A percentile compares a stretch with the other conserved stretches of the same genome.
phyloP scores from a whole-genome alignment of 2,113 vertebrate species.

The Rynchops niger region DNA sequence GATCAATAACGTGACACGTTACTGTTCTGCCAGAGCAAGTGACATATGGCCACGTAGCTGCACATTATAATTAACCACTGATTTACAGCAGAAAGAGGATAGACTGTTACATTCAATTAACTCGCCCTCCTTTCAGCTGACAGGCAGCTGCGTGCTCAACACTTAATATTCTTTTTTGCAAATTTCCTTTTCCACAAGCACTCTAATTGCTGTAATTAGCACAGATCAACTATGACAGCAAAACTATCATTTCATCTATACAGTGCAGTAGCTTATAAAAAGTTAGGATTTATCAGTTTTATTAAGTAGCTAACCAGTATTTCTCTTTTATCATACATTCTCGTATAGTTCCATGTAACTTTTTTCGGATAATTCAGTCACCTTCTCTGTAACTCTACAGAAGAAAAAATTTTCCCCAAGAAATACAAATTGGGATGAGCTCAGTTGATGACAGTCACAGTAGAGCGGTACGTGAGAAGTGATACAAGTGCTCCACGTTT shows the following conservation, averaged over 20 bases:
- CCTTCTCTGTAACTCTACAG: not conserved
- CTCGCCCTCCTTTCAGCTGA: not conserved
- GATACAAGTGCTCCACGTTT: not conserved
- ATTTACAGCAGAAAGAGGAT: slow-evolving; percentile 16
- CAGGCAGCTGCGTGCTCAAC: slow-evolving; percentile 1
- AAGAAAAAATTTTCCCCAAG: not conserved
- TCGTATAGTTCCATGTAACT: not conserved
- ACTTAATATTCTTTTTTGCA: not conserved
- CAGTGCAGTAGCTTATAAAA: not conserved
- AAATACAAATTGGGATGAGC: not conserved
- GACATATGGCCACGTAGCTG: slow-evolving; percentile 5
- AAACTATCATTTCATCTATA: slow-evolving; percentile 1
- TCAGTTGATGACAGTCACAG: not conserved
- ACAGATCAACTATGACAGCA: slow-evolving; percentile 28
- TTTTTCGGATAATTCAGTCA: not conserved
- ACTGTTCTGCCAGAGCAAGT: slow-evolving; percentile 1
- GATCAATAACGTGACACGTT: not conserved
- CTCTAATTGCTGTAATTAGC: slow-evolving; percentile 38
- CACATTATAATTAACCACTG: slow-evolving; percentile 40
- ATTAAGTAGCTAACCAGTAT: not conserved
- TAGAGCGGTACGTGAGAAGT: not conserved
- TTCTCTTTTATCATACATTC: not conserved
- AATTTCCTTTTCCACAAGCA: slow-evolving; percentile 24
- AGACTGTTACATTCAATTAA: slow-evolving; percentile 44
- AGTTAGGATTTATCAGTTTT: not conserved